Percentiles rank a stretch among this genome's conserved stretches.
phyloP scores from a whole-genome alignment of 2,888 invertebrate genomes.

The Fabriciana adippe region DNA sequence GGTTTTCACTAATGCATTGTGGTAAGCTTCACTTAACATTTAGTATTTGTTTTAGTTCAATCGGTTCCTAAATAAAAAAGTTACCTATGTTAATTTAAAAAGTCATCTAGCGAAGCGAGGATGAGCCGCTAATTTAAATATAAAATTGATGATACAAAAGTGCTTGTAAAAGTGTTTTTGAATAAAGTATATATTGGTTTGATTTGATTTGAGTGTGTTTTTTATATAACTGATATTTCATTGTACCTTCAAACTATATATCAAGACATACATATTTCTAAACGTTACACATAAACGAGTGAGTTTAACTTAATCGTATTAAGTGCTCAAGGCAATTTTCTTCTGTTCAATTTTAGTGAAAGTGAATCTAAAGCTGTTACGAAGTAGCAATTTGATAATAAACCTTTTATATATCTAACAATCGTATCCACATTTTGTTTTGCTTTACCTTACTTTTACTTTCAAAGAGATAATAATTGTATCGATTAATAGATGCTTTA shows the following conservation, averaged over 20 bases:
- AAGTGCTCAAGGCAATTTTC: conserved; percentile 27
- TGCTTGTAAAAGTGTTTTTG: no score
- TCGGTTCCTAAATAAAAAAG: no score
- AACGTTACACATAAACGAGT: conserved; percentile 12
- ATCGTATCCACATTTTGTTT: conserved; percentile 14
- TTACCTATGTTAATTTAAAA: no score
- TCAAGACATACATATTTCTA: background rate
- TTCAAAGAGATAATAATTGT: conserved; percentile 10
- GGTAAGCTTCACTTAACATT: no score
- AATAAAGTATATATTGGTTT: no score
- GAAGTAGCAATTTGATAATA: conserved; percentile 30
- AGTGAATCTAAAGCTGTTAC: conserved; percentile 30
- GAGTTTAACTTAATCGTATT: conserved; percentile 21
- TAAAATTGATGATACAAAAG: no score
- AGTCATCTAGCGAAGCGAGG: no score
- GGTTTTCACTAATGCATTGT: no score
- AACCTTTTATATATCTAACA: conserved; percentile 28
- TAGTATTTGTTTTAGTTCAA: no score
- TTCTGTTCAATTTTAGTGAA: conserved; percentile 31
- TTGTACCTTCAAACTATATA: background rate
- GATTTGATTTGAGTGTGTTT: no score
- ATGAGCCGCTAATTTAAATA: no score
- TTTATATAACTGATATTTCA: background rate
- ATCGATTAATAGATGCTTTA: background rate
- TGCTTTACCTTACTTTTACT: conserved; percentile 23